phyloP scores from a whole-genome alignment of 2,113 vertebrate species.

The Trogon surrucura region DNA sequence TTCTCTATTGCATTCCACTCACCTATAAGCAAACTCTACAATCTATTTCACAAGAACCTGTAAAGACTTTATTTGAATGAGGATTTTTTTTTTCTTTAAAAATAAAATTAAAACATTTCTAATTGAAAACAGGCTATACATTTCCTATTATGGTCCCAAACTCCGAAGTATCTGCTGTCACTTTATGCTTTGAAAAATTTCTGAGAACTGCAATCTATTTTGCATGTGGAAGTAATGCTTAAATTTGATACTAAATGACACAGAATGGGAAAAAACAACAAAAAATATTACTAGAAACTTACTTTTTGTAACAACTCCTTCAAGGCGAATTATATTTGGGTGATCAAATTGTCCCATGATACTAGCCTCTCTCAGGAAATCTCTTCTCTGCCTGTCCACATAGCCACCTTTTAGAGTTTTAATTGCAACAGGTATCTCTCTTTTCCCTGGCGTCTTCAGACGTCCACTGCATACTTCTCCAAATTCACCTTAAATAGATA shows the following conservation, averaged over 20 bases:
- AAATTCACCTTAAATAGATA: conserved; percentile 86
- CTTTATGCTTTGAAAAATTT: neutral
- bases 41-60: neutral
- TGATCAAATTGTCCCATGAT: conserved; percentile 98
- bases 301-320: conserved; percentile 97
- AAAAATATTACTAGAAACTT: conserved; percentile 64
- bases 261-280: neutral
- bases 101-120: neutral
- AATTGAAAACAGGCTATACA: neutral
- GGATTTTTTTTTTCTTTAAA: neutral
- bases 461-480: conserved; percentile 95
- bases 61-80: neutral
- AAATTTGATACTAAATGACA: neutral
- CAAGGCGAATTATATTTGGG: conserved; percentile 92
- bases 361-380: conserved; percentile 93
- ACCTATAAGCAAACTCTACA: neutral
- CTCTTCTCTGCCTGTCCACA: conserved; percentile 89
- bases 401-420: conserved; percentile 95
- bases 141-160: neutral
- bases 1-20: neutral
- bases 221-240: neutral
- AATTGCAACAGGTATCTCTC: conserved; percentile 94
- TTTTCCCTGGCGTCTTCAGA: conserved; percentile 91
- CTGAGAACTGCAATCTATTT: neutral
- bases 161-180: neutral